A percentile compares a stretch with the other conserved stretches of the same genome.
phyloP scores from a whole-genome alignment of 2,888 invertebrate genomes.

The Lamellibrachia satsuma region DNA sequence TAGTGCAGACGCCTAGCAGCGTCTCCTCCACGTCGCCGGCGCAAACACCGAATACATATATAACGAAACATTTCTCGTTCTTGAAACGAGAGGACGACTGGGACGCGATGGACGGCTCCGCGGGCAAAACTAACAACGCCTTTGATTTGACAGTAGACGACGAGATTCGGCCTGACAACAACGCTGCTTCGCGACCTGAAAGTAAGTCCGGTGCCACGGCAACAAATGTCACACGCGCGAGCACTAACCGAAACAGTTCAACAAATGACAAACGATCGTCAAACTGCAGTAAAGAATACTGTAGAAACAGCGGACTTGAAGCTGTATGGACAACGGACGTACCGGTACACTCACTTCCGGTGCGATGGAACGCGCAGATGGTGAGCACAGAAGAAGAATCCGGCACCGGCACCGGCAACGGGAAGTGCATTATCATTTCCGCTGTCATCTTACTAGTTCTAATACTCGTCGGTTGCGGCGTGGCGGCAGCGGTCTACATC shows the following conservation, averaged over 20 bases:
- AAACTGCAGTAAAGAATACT: neutral
- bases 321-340: neutral
- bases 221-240: neutral
- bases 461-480: neutral
- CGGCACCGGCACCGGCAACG: neutral
- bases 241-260: neutral
- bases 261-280: neutral
- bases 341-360: neutral
- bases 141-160: neutral
- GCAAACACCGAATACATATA: neutral
- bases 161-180: neutral
- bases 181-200: neutral
- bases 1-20: neutral
- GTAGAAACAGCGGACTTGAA: slow-evolving; percentile 13
- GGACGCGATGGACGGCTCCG: neutral
- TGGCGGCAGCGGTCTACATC: neutral
- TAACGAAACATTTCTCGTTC: neutral
- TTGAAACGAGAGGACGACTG: neutral
- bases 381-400: neutral
- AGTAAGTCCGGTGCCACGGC: neutral
- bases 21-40: neutral
- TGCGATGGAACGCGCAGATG: neutral
- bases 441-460: neutral
- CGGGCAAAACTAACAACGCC: neutral
- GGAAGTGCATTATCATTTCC: neutral